Evolutionary conservation across 2,797 vertebrate genomes (phyloP).

Genomic region (Limosa lapponica): DNA sequence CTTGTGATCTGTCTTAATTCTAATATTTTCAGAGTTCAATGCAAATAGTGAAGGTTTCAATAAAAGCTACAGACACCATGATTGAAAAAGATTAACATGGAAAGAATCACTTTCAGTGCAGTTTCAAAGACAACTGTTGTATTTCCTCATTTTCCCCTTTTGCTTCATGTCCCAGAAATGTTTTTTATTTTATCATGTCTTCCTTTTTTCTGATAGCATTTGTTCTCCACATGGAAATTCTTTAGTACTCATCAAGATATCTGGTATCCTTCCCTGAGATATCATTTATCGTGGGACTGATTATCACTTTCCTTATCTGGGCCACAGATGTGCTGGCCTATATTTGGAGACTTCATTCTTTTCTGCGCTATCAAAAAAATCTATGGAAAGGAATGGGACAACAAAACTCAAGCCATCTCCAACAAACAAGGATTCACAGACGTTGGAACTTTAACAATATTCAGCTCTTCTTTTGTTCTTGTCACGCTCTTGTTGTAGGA

Average conservation of each 20-base stretch:
- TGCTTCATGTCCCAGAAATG: not conserved
- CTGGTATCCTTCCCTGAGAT: constrained; percentile 25
- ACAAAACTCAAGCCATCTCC: not conserved
- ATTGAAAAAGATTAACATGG: not conserved
- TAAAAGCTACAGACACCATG: not conserved
- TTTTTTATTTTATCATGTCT: constrained; percentile 1
- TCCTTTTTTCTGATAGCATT: not conserved
- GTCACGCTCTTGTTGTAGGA: not conserved
- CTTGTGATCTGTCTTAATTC: not conserved
- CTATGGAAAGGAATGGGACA: not conserved
- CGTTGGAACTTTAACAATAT: not conserved
- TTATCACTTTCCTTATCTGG: constrained; percentile 35
- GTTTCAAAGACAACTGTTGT: constrained; percentile 18
- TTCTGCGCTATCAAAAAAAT: not conserved
- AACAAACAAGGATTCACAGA: not conserved
- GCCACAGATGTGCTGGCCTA: constrained; percentile 13
- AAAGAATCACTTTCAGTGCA: not conserved
- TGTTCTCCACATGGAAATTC: constrained; percentile 37
- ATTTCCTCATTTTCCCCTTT: not conserved
- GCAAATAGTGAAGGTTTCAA: not conserved
- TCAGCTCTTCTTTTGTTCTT: not conserved
- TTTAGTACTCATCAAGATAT: not conserved
- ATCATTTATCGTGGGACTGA: not conserved
- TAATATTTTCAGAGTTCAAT: not conserved
- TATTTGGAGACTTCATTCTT: not conserved